Percentiles rank a stretch among this genome's conserved stretches.
Evolutionary conservation across 2,797 vertebrate genomes (phyloP).

Genomic region (Bradypodion pumilum): DNA sequence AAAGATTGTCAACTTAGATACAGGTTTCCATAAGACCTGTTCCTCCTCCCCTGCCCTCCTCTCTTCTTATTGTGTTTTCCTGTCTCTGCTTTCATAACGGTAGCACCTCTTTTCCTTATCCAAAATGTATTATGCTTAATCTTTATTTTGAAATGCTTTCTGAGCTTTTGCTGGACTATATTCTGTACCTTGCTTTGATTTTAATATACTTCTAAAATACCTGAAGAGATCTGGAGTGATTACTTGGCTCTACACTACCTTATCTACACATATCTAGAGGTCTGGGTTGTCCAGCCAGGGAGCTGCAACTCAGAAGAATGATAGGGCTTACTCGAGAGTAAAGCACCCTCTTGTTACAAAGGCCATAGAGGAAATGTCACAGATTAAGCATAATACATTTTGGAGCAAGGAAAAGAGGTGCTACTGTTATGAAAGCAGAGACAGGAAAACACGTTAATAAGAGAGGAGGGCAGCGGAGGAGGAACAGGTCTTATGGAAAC

Average conservation of each 20-base stretch:
- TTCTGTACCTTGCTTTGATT: too few relatives aligned
- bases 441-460: constrained; percentile 69
- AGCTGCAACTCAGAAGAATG: too few relatives aligned
- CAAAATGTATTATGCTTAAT: constrained; percentile 51
- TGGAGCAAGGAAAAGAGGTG: constrained; percentile 47
- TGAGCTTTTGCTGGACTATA: too few relatives aligned
- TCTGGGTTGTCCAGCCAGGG: too few relatives aligned
- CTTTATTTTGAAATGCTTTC: too few relatives aligned
- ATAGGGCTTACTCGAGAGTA: too few relatives aligned
- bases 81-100: constrained; percentile 64
- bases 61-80: constrained; percentile 66
- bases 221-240: too few relatives aligned
- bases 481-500: constrained; percentile 67
- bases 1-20: constrained; percentile 64
- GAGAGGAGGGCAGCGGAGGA: constrained; percentile 5
- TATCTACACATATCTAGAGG: too few relatives aligned
- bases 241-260: too few relatives aligned
- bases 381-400: constrained; percentile 53
- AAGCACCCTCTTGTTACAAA: constrained; percentile 46
- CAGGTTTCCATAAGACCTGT: constrained; percentile 67
- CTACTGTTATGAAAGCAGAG: constrained; percentile 58
- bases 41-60: constrained; percentile 23
- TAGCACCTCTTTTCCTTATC: constrained; percentile 48
- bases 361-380: constrained; percentile 59
- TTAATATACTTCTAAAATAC: too few relatives aligned